Evolutionary conservation across 2,888 invertebrate genomes (phyloP).

Genomic region (Epirrhoe alternata): DNA sequence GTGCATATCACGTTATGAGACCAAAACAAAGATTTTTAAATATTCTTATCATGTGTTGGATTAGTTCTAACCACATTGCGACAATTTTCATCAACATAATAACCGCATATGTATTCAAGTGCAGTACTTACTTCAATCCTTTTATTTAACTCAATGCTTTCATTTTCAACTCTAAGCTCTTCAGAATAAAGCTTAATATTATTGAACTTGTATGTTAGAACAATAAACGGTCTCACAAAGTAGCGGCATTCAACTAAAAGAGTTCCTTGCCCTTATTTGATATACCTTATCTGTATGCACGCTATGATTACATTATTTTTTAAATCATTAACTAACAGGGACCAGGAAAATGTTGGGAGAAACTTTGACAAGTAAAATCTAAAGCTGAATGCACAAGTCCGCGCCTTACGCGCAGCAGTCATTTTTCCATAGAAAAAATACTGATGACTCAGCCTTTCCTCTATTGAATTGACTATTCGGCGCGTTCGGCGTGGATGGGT

Average conservation of each 20-base stretch:
- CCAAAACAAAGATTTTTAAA: conserved; percentile 32
- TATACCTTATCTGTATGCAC: conserved; percentile 58
- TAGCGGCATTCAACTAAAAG: conserved; percentile 58
- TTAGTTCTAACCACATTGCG: conserved; percentile 64
- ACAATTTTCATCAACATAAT: conserved; percentile 78
- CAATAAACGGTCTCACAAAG: conserved; percentile 67
- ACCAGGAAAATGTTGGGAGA: too few relatives aligned
- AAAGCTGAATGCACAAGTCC: too few relatives aligned
- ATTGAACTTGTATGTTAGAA: conserved; percentile 42
- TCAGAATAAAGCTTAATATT: conserved; percentile 46
- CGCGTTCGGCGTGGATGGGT: too few relatives aligned
- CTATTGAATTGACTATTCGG: too few relatives aligned
- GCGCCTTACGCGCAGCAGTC: too few relatives aligned
- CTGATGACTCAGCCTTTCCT: too few relatives aligned
- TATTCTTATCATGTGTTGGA: conserved; percentile 58
- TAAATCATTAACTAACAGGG: conserved; percentile 39
- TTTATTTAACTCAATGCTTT: conserved; percentile 33
- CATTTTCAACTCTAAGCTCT: conserved; percentile 45
- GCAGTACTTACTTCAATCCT: conserved; percentile 57
- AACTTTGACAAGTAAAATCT: too few relatives aligned
- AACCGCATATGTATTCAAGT: conserved; percentile 79
- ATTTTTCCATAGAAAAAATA: too few relatives aligned
- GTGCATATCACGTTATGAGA: background rate
- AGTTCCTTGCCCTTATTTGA: conserved; percentile 55
- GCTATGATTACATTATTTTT: conserved; percentile 56